Percentiles rank a stretch among this genome's conserved stretches.
These are phyloP conservation scores for Triplophysa rosa DNA, from an alignment of 2,113 vertebrate genomes.

Conservation along the genomic window DNA sequence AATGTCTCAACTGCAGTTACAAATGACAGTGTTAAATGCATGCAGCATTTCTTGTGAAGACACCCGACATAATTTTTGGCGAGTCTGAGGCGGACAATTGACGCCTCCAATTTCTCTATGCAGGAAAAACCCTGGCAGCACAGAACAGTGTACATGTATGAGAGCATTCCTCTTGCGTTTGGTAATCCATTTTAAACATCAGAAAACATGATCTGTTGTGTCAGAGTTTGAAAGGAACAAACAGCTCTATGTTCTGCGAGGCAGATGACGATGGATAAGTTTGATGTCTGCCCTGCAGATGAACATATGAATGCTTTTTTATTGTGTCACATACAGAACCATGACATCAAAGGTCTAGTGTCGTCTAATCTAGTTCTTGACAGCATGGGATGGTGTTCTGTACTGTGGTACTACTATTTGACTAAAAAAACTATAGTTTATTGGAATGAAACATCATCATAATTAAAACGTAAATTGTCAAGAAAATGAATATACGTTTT, in stretches of 20 bases:
- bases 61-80: too few relatives aligned
- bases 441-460: too few relatives aligned
- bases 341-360: not conserved
- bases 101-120: too few relatives aligned
- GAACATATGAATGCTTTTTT: conserved; percentile 10
- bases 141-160: conserved; percentile 12
- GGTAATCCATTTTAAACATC: conserved; percentile 31
- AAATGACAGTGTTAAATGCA: too few relatives aligned
- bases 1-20: too few relatives aligned
- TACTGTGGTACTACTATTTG: too few relatives aligned
- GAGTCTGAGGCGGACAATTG: too few relatives aligned
- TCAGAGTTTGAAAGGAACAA: conserved; percentile 13
- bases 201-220: conserved; percentile 1
- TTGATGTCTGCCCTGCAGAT: conserved; percentile 12
- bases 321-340: not conserved
- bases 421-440: too few relatives aligned
- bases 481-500: not conserved
- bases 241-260: conserved; percentile 21
- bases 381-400: too few relatives aligned
- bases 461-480: too few relatives aligned
- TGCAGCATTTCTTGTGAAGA: too few relatives aligned
- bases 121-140: not conserved
- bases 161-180: conserved; percentile 23
- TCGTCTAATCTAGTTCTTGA: too few relatives aligned
- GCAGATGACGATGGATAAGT: conserved; percentile 15